phyloP scores from a whole-genome alignment of 2,888 invertebrate genomes.

The Synergus itoensis region DNA sequence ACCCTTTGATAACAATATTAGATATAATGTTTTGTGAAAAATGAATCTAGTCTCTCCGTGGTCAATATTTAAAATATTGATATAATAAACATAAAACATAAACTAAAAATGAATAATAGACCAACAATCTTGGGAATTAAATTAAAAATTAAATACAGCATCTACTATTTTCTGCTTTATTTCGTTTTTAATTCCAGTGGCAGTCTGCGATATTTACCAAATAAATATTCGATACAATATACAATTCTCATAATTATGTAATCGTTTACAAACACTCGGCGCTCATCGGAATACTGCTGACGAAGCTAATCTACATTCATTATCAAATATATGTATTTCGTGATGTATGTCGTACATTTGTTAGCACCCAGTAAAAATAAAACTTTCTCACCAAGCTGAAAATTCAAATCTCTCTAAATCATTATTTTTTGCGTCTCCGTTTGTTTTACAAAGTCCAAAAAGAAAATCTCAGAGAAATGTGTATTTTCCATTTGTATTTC shows the following conservation, averaged over 20 bases:
- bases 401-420: not conserved
- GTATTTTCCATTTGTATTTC: not conserved
- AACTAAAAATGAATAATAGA: too few relatives aligned
- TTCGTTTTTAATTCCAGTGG: not conserved
- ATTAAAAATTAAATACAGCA: too few relatives aligned
- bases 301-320: slow-evolving; percentile 36
- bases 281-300: slow-evolving; percentile 37
- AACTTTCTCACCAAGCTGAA: slow-evolving; percentile 38
- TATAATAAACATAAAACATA: too few relatives aligned
- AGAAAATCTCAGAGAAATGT: slow-evolving; percentile 4
- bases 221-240: slow-evolving; percentile 41
- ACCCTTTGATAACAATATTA: too few relatives aligned
- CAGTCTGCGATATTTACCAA: slow-evolving; percentile 22
- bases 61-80: too few relatives aligned
- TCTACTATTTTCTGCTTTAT: not conserved
- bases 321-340: slow-evolving; percentile 37
- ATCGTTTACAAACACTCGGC: slow-evolving; percentile 19
- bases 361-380: slow-evolving; percentile 51
- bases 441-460: not conserved
- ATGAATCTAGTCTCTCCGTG: too few relatives aligned
- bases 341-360: slow-evolving; percentile 48
- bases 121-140: too few relatives aligned
- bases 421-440: not conserved
- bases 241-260: slow-evolving; percentile 35
- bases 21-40: too few relatives aligned